Percentiles rank a stretch among this genome's conserved stretches.
phyloP scores from a whole-genome alignment of 2,113 vertebrate species.

The Epinephelus fuscoguttatus region DNA sequence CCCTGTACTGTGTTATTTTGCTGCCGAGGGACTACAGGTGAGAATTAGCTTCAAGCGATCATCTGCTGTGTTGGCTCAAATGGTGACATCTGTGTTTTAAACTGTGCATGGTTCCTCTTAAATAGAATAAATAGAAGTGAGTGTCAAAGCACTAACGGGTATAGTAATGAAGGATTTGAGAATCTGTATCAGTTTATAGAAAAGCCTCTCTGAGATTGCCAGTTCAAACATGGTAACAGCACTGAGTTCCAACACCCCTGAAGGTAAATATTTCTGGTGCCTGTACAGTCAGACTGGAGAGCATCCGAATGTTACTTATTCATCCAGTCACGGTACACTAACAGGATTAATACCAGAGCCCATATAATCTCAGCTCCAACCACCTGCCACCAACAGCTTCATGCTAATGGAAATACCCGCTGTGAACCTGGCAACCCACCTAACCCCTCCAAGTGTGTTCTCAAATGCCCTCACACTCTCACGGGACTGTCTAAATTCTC shows the following conservation, averaged over 20 bases:
- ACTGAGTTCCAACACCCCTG: conserved; percentile 31
- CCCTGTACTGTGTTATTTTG: too few species aligned
- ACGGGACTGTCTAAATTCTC: not conserved
- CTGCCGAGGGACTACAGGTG: too few species aligned
- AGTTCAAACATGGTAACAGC: conserved; percentile 25
- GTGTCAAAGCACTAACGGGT: not conserved
- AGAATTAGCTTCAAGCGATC: too few species aligned
- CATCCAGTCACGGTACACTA: conserved; percentile 49
- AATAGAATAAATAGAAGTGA: not conserved
- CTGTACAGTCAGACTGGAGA: conserved; percentile 20
- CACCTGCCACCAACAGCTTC: conserved; percentile 59
- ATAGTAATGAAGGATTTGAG: not conserved
- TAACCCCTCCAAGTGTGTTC: conserved; percentile 25
- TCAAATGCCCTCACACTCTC: conserved; percentile 27
- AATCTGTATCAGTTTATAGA: conserved; percentile 2
- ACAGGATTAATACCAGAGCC: conserved; percentile 66
- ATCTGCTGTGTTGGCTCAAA: too few species aligned
- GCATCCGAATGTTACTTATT: conserved; percentile 50
- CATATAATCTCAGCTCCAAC: conserved; percentile 45
- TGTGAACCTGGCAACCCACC: conserved; percentile 48
- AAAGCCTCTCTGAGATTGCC: not conserved
- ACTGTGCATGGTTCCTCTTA: too few species aligned
- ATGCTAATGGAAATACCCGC: conserved; percentile 46
- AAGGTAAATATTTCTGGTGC: conserved; percentile 46
- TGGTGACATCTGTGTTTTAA: not conserved